Evolutionary conservation across 2,888 invertebrate genomes (phyloP).

Genomic region (Drosophila gaucha): DNA sequence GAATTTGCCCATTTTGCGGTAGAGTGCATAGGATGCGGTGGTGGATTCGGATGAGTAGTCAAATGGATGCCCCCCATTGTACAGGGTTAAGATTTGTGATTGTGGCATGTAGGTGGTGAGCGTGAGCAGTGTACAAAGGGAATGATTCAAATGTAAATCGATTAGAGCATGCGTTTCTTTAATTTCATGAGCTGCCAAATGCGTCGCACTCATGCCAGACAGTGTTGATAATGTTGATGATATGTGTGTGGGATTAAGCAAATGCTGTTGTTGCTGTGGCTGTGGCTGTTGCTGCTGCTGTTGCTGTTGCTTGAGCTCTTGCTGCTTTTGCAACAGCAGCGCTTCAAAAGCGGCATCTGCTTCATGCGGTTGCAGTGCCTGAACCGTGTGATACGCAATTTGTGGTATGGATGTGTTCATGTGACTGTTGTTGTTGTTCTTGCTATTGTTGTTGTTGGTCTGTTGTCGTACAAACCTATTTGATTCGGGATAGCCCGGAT

Average conservation of each 20-base stretch:
- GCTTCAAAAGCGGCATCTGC: constrained; percentile 81
- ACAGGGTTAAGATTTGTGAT: constrained; percentile 82
- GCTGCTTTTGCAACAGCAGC: constrained; percentile 72
- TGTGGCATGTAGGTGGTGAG: constrained; percentile 81
- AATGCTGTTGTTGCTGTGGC: constrained; percentile 20
- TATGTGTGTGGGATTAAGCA: constrained; percentile 44
- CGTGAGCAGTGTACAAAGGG: constrained; percentile 82
- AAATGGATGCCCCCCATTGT: constrained; percentile 62
- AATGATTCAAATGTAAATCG: constrained; percentile 81
- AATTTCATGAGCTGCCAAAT: constrained; percentile 58
- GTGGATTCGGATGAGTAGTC: constrained; percentile 44
- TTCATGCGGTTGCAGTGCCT: constrained; percentile 78
- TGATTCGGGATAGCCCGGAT: constrained; percentile 91
- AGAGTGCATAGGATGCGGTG: constrained; percentile 65
- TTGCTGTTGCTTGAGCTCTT: constrained; percentile 43
- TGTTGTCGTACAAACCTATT: constrained; percentile 82
- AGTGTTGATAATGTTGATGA: constrained; percentile 47
- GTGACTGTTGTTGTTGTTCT: constrained; percentile 34
- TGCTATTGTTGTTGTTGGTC: constrained; percentile 26
- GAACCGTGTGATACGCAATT: constrained; percentile 78
- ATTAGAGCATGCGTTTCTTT: constrained; percentile 83
- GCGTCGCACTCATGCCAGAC: constrained; percentile 45
- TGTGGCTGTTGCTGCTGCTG: constrained; percentile 50
- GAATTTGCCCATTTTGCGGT: constrained; percentile 83
- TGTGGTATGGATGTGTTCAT: constrained; percentile 39